A percentile compares a stretch with the other conserved stretches of the same genome.
Evolutionary conservation across 2,797 vertebrate genomes (phyloP).

Genomic region (Danio aesculapii): DNA sequence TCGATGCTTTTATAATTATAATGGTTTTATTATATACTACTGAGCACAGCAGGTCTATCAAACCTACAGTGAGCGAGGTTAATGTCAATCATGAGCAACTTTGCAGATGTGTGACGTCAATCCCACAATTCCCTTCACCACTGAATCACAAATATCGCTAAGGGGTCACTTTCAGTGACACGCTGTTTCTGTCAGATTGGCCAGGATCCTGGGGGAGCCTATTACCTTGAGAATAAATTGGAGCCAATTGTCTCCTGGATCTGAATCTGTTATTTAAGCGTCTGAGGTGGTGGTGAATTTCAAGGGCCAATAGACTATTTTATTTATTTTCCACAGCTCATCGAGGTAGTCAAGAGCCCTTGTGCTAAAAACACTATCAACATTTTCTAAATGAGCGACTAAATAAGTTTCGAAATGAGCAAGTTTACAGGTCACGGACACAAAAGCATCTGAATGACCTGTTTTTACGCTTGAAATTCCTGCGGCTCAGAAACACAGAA

Average conservation of each 20-base stretch:
- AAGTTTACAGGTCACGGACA: background rate
- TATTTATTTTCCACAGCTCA: background rate
- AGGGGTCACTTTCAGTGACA: constrained; percentile 8
- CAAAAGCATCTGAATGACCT: too few species aligned
- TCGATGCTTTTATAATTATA: background rate
- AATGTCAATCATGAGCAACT: constrained; percentile 5
- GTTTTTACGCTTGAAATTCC: too few species aligned
- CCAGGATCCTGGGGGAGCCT: background rate
- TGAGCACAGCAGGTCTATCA: background rate
- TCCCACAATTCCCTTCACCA: background rate
- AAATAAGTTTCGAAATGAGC: background rate
- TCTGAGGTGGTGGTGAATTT: background rate
- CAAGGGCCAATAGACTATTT: too few species aligned
- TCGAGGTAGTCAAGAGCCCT: background rate
- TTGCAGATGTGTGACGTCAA: background rate
- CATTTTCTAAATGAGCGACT: background rate
- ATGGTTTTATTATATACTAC: background rate
- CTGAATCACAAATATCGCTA: background rate
- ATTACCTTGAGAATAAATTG: constrained; percentile 5
- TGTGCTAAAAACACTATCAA: background rate
- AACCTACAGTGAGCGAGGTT: background rate
- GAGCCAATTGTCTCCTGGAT: background rate
- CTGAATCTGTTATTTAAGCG: background rate
- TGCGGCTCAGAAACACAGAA: too few species aligned
- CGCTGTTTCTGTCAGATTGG: background rate